These are phyloP conservation scores for Drosophila leonis DNA, from an alignment of 2,888 invertebrate genomes.

Conservation along the genomic window DNA sequence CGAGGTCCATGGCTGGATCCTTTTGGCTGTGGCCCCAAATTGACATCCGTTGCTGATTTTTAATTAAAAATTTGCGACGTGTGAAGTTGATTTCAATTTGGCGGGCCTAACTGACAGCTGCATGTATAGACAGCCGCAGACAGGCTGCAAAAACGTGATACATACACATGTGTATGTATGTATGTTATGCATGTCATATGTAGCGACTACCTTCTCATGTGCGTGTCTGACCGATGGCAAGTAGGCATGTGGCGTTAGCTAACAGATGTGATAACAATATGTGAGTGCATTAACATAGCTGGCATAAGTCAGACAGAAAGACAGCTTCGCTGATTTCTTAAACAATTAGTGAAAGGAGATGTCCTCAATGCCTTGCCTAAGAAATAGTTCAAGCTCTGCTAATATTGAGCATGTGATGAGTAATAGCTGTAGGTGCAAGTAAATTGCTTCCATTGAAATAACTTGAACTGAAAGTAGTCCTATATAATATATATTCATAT, in stretches of 20 bases:
- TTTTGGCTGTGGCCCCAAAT: slow-evolving; percentile 55
- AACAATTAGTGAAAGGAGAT: background rate
- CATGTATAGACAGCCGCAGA: slow-evolving; percentile 45
- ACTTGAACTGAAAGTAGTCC: background rate
- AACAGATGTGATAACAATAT: background rate
- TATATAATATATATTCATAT: background rate
- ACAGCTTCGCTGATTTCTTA: background rate
- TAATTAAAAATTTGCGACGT: slow-evolving; percentile 81
- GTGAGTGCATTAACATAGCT: background rate
- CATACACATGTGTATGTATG: no score
- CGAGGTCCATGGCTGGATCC: slow-evolving; percentile 24
- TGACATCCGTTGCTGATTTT: slow-evolving; percentile 82
- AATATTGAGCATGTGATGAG: background rate
- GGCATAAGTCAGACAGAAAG: background rate
- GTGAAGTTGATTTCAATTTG: slow-evolving; percentile 82
- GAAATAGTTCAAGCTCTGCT: background rate
- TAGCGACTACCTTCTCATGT: background rate
- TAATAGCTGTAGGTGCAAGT: background rate
- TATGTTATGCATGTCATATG: background rate
- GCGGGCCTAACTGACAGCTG: slow-evolving; percentile 60
- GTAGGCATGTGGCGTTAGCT: background rate
- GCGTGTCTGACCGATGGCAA: background rate
- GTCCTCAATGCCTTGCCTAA: background rate
- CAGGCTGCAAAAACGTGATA: slow-evolving; percentile 11
- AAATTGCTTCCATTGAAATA: background rate